Conservation (phyloP, 2,113 vertebrate species). For the Spermophilus dauricus region DNA sequence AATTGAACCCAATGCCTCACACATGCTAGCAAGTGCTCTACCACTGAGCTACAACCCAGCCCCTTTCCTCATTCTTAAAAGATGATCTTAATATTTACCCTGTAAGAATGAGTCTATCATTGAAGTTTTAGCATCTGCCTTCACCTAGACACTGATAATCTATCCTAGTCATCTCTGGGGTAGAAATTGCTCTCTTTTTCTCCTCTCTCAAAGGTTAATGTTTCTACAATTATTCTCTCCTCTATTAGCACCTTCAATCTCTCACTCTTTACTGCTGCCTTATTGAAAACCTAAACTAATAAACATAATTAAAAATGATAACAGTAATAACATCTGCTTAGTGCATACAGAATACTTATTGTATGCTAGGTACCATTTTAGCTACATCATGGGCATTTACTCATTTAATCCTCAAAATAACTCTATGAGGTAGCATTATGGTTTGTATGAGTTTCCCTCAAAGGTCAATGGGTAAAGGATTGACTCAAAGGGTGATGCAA, state of each 20-base stretch:
- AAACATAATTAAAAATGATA: slow-evolving; percentile 31
- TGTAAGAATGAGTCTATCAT: slow-evolving; percentile 13
- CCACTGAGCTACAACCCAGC: no score
- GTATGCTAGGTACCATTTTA: slow-evolving; percentile 1
- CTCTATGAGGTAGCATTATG: background rate
- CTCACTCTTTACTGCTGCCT: background rate
- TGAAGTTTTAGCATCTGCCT: slow-evolving; percentile 1
- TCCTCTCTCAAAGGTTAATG: background rate
- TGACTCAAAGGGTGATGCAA: background rate
- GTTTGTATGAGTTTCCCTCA: background rate
- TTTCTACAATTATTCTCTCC: background rate
- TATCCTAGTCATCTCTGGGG: background rate
- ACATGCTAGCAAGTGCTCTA: no score
- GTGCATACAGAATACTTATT: background rate
- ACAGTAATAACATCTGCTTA: background rate
- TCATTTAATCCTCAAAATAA: slow-evolving; percentile 36
- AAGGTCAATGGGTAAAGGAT: background rate
- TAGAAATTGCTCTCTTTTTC: background rate
- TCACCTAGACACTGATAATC: background rate
- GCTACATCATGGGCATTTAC: background rate
- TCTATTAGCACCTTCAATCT: background rate
- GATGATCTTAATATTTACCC: background rate
- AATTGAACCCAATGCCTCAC: no score
- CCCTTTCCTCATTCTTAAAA: slow-evolving; percentile 13
- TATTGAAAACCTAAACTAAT: slow-evolving; percentile 11